Evolutionary conservation across 2,888 invertebrate species (phyloP), one percentile per base, ranked within the genome.

Genomic region (Serrognathus titanus): DNA sequence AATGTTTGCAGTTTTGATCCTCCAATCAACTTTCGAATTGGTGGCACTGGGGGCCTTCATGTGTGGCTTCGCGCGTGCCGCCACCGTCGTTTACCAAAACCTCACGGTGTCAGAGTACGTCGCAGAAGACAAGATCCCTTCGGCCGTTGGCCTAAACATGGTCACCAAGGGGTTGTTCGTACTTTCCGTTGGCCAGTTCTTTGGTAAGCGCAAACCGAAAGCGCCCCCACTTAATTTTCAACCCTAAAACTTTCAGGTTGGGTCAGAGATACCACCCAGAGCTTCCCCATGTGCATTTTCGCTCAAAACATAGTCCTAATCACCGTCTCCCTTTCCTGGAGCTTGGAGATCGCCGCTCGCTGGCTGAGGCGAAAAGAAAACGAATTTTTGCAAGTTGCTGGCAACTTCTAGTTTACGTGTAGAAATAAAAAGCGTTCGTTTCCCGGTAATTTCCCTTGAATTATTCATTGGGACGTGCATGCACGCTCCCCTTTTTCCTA

Each of bases 61-160:
- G 0, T 85, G 83, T 65, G 89, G 89, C n/a, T 84, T 87, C 66
- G 81, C 87, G 20, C 83, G 90, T 62, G 88, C 90, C 49, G 84
- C 86, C 67, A 84, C 88, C 0, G 85, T 90, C n/a, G 85, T 89
- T 1, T 86, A 87, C 60, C 85, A 88, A 68, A 88, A 87, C 69
- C 79, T 89, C 41, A 83, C 86, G 0, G 83, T 89, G 48, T 85
- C 88, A 0, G 86, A 87, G 62, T 80, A 86, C 68, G 85, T 84
- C 62, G 71, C 71, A 51, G 67, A 70, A 9, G 80, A 81, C 61
- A 80, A 82, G 63, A 67, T 89, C 0, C 85, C 89, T 0, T 85
- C 87, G 0, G 89, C 88, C 0, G 80, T 89, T 2, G 89, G 89
- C 0, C 77, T 89, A 1, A 88, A 86, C 62, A 89, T 89, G 89